Base-by-base conservation (phyloP, 2,797 vertebrate species). In the Anabas testudineus region DNA sequence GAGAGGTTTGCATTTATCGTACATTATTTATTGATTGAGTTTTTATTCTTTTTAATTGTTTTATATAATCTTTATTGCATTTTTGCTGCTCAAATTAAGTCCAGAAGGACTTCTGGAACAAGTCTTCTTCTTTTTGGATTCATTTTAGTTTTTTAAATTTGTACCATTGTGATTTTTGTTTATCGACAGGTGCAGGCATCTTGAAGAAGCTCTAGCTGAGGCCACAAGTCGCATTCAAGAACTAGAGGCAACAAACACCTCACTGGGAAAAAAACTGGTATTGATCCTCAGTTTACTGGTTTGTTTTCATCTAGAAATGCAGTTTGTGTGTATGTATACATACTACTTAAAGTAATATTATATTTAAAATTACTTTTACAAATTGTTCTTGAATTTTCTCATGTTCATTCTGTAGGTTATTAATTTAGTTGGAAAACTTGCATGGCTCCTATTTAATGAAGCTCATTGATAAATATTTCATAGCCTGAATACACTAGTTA, bases 211-310 rank as follows among this genome's bases (percentile, higher is more conserved):
- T 65, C 85, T 99, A 70, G 92, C 84, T n/a, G 96, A 97, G 82
- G 95, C 96, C 45, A 95, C 87, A 28, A 70, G 76, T 72, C 92
- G 60, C 14, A 91, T 97, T 63, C 93, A 93, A 83, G 86, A 93
- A n/a, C 94, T 99, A 41, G 97, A 99, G 87, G 95, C 91, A 77
- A 94, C 94, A 72, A 99, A 97, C 83, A 87, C 86, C 53, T 74
- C 90, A 19, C 90, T 98, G 78, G 96, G 97, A 89, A 93, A 93
- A 71, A 95, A 97, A 90, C 91, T 97, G 94, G 98, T 98, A 93
- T 14, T 1, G 5, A 0, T 32, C 41, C 34, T 52, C 26, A 4
- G 16, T 24, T 14, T 7, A 16, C n/a, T 39, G 7, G 2, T 61
- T 28, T 26, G 5, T 46, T 8, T 37, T 49, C 37, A 18, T 19